Conservation (phyloP, 1,140 invertebrate genomes). For the Zaprionus nigranus region DNA sequence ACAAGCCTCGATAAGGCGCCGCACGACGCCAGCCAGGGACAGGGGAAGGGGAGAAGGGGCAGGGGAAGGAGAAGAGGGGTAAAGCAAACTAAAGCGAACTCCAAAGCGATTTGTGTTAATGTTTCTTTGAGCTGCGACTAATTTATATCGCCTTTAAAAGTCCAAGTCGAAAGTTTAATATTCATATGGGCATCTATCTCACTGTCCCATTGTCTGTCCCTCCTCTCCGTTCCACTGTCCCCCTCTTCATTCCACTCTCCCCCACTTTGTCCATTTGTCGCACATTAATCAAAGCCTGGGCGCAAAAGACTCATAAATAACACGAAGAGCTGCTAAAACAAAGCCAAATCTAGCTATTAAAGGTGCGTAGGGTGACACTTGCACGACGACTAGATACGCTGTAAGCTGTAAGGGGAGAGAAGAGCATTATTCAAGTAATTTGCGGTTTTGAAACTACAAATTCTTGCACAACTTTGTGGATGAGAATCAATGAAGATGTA, state of each 20-base stretch:
- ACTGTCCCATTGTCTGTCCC: neutral
- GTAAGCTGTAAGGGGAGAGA: neutral
- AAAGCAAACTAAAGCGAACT: slow-evolving; percentile 35
- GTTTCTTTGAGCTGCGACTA: slow-evolving; percentile 63
- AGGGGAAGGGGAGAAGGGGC: neutral
- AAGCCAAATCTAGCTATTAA: slow-evolving; percentile 15
- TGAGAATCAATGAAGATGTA: too few relatives aligned
- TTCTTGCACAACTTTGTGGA: neutral
- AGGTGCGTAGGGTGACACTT: neutral
- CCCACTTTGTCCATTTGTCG: slow-evolving; percentile 32
- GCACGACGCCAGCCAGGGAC: slow-evolving; percentile 4
- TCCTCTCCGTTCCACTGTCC: neutral
- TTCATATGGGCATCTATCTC: slow-evolving; percentile 49
- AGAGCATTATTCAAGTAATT: too few relatives aligned
- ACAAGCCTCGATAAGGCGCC: slow-evolving; percentile 72
- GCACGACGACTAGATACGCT: slow-evolving; percentile 6
- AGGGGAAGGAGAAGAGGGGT: neutral
- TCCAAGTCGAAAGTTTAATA: slow-evolving; percentile 59
- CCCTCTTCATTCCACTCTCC: neutral
- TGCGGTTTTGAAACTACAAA: neutral
- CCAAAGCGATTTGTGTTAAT: slow-evolving; percentile 76
- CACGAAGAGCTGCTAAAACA: slow-evolving; percentile 25
- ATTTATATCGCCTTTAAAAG: slow-evolving; percentile 75
- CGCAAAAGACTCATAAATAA: slow-evolving; percentile 72
- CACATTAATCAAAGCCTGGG: slow-evolving; percentile 69